Evolutionary conservation across 2,113 vertebrate genomes (phyloP), one percentile per base, ranked within the genome.

Genomic region (Steatornis caripensis): DNA sequence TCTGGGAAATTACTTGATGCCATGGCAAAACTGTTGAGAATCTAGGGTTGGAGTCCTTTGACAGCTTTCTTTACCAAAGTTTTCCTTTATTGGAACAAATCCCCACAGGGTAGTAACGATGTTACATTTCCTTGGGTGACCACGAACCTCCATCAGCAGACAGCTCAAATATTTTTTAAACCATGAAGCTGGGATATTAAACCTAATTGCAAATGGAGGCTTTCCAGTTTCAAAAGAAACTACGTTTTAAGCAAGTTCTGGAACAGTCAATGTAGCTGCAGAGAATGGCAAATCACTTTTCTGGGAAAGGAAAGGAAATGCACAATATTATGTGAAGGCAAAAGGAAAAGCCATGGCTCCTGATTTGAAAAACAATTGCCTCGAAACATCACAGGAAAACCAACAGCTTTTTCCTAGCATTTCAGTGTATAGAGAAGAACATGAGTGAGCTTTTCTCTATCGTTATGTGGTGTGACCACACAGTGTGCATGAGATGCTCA

Each of bases 11-110:
- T 9, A 12, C 30, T 72, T 72, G 7, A 15, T 60, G 22, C 26
- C 21, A 16, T 0, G 0, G 9, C 8, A 68, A 53, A 79, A n/a
- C 14, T 65, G 10, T 17, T 62, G 57, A 69, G 19, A 26, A 26
- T 51, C 17, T 32, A 13, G 13, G 20, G 7, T 17, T 83, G 20
- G 45, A 61, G 60, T 16, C 9, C 34, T 43, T 61, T 65, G 55
- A 18, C 11, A 60, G 8, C 17, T 74, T 65, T 45, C 39, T 65
- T 85, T 60, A 54, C 16, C 13, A 19, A 66, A 75, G 20, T 23
- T 55, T 87, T 57, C 34, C 29, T 55, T 53, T 30, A 8, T 22
- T 36, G 39, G 19, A 34, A 29, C 5, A 57, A 54, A 84, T 46
- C 21, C 2, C 7, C 24, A 3, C 9, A 58, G 36, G 20, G 9